phyloP scores from a whole-genome alignment of 2,797 vertebrate species.

The Sarcoramphus papa region DNA sequence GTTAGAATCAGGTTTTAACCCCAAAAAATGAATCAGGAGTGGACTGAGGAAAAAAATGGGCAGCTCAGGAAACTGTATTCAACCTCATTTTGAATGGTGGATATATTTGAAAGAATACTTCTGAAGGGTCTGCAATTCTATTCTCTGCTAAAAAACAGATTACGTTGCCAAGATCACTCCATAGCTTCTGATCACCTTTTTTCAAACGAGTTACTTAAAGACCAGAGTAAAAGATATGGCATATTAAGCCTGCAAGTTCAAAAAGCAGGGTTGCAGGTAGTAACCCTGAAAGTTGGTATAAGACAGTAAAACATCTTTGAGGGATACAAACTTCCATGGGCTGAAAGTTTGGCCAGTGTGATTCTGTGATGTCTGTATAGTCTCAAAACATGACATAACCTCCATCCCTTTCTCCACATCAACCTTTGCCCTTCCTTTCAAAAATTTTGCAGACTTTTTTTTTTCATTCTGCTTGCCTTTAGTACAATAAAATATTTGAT shows the following conservation, averaged over 20 bases:
- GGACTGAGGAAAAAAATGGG: neutral
- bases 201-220: neutral
- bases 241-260: neutral
- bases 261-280: neutral
- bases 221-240: neutral
- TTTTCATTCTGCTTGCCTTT: neutral
- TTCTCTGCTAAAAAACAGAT: neutral
- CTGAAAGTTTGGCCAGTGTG: neutral
- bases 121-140: neutral
- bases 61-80: neutral
- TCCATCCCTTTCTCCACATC: neutral
- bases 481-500: neutral
- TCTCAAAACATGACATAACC: neutral
- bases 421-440: neutral
- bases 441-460: neutral
- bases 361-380: neutral
- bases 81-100: neutral
- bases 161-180: neutral
- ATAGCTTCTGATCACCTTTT: neutral
- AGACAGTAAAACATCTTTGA: neutral
- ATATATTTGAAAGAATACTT: neutral
- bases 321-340: neutral
- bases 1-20: neutral
- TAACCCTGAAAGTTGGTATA: neutral
- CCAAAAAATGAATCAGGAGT: fast-evolving